These are phyloP conservation scores for Brachionus koreanus DNA, from an alignment of 1,140 invertebrate species.

Conservation along the genomic window DNA sequence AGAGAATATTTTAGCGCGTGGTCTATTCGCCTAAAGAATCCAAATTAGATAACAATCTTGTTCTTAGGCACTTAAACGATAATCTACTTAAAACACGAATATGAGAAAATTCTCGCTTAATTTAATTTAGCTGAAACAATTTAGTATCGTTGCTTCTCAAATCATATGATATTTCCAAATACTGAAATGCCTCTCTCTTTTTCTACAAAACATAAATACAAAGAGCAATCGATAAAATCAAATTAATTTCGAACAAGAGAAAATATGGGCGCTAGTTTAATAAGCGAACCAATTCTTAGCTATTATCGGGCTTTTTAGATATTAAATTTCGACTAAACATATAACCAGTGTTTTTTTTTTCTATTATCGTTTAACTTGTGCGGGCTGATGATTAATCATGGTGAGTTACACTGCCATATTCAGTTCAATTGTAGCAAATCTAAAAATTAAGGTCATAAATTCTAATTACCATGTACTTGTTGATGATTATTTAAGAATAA, in stretches of 20 bases:
- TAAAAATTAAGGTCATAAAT: constrained; percentile 7
- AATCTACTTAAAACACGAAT: constrained; percentile 2
- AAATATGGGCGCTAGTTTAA: neutral
- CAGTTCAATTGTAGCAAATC: neutral
- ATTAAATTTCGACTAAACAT: neutral
- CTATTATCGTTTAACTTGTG: neutral
- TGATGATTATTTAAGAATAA: constrained; percentile 32
- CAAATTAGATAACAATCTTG: neutral
- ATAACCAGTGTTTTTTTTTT: neutral
- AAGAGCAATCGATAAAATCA: constrained; percentile 7
- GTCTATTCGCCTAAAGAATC: neutral
- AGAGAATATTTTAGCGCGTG: neutral
- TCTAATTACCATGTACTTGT: neutral
- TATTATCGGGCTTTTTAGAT: constrained; percentile 2
- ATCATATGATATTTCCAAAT: constrained; percentile 14
- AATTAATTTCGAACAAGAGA: constrained; percentile 1
- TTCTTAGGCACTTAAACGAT: neutral
- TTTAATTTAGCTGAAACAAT: constrained; percentile 7
- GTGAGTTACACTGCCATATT: neutral
- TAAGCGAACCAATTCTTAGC: neutral
- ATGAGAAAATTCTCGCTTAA: constrained; percentile 4
- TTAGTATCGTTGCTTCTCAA: neutral
- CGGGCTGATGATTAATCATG: neutral
- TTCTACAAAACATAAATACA: neutral
- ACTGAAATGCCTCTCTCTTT: neutral